Conservation (phyloP, 2,113 vertebrate genomes). For the Centropus unirufus region DNA sequence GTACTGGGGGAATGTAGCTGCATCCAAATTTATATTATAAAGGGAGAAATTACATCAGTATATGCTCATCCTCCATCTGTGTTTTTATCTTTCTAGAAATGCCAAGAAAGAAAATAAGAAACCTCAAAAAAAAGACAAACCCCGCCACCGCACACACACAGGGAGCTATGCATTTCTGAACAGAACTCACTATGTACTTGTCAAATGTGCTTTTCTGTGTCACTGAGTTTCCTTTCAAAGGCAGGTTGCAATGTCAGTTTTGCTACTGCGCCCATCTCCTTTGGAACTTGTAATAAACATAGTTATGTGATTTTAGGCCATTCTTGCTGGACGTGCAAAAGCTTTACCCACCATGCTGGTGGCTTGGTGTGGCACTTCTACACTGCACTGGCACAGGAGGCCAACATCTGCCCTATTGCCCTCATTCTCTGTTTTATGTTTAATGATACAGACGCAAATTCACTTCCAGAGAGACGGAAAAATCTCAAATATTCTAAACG, state of each 20-base stretch:
- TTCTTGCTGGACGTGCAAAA: background rate
- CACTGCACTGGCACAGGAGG: background rate
- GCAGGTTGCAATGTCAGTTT: background rate
- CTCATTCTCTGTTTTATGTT: background rate
- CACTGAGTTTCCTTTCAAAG: background rate
- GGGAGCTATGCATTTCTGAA: background rate
- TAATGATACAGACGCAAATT: background rate
- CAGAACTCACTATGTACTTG: background rate
- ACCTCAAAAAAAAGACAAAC: background rate
- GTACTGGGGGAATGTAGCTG: background rate
- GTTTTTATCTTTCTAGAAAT: background rate
- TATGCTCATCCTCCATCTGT: background rate
- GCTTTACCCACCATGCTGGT: background rate
- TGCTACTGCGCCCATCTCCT: background rate
- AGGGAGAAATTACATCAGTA: background rate
- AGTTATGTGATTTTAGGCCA: background rate
- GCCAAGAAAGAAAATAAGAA: background rate
- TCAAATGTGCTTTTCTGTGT: constrained; percentile 36
- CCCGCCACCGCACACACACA: background rate
- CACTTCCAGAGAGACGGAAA: background rate
- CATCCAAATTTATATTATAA: background rate
- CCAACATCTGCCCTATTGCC: background rate
- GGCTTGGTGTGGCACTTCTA: background rate
- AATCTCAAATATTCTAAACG: background rate
- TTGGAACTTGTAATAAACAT: background rate